A percentile compares a stretch with the other conserved stretches of the same genome.
These are phyloP conservation scores for Irena cyanogastra DNA, from an alignment of 2,113 vertebrate genomes.

Conservation along the genomic window DNA sequence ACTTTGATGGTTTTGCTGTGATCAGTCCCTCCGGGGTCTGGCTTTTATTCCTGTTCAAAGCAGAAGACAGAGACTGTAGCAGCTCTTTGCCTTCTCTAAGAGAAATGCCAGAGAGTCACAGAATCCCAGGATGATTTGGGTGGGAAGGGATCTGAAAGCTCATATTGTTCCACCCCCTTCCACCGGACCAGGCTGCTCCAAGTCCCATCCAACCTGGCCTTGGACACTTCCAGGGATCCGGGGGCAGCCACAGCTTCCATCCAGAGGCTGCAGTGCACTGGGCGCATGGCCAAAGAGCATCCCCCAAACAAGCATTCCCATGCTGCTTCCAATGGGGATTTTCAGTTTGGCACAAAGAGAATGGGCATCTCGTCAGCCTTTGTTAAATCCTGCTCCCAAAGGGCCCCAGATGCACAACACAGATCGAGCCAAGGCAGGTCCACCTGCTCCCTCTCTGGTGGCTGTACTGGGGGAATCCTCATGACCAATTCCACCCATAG, in stretches of 20 bases:
- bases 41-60: not conserved
- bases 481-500: not conserved
- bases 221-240: not conserved
- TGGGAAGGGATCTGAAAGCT: not conserved
- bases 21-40: accelerated
- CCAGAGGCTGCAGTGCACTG: not conserved
- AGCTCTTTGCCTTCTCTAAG: not conserved
- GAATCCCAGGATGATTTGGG: not conserved
- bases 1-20: not conserved
- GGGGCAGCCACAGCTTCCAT: not conserved
- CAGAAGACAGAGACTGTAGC: not conserved
- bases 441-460: not conserved
- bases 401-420: not conserved
- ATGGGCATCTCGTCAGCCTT: not conserved
- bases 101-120: not conserved
- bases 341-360: not conserved
- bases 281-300: not conserved
- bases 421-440: not conserved
- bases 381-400: not conserved
- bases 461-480: not conserved
- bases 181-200: not conserved
- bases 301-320: accelerated
- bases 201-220: not conserved
- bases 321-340: not conserved
- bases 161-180: not conserved